These are phyloP conservation scores for Drosophila miranda DNA, from an alignment of 1,140 invertebrate genomes.

Conservation along the genomic window DNA sequence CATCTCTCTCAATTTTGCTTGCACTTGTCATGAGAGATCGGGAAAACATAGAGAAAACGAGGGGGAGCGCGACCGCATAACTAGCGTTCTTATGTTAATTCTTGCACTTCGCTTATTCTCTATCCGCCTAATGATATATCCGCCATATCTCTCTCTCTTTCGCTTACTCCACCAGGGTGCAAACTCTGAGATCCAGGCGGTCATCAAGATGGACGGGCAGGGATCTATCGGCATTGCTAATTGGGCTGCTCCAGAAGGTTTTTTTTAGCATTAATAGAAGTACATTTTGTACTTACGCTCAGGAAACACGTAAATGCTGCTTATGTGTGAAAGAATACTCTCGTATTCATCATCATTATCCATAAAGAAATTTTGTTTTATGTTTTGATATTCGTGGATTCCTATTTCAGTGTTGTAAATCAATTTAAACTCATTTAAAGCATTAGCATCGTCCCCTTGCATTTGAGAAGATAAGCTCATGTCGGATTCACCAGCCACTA, in stretches of 20 bases:
- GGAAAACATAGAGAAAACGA: too few species aligned
- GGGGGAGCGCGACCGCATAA: too few species aligned
- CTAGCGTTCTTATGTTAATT: too few species aligned
- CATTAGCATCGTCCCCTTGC: slow-evolving; percentile 60
- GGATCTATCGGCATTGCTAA: background rate
- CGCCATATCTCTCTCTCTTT: too few species aligned
- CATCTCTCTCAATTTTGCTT: too few species aligned
- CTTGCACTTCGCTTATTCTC: too few species aligned
- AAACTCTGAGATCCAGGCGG: too few species aligned
- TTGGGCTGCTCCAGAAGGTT: background rate
- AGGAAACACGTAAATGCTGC: slow-evolving; percentile 70
- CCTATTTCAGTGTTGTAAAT: slow-evolving; percentile 4
- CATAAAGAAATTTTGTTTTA: background rate
- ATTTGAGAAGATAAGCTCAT: slow-evolving; percentile 45
- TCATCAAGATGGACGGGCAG: too few species aligned
- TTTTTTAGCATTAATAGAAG: background rate
- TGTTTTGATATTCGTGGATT: slow-evolving; percentile 7
- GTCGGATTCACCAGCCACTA: background rate
- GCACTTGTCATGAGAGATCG: too few species aligned
- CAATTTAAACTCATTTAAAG: slow-evolving; percentile 26
- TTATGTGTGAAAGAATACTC: slow-evolving; percentile 66
- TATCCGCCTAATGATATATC: too few species aligned
- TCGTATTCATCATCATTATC: slow-evolving; percentile 45
- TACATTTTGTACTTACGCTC: slow-evolving; percentile 60
- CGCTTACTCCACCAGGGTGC: too few species aligned